A percentile compares a stretch with the other conserved stretches of the same genome.
These are phyloP conservation scores for Oscheius sp. DNA, from an alignment of 1,140 invertebrate genomes.

Conservation along the genomic window DNA sequence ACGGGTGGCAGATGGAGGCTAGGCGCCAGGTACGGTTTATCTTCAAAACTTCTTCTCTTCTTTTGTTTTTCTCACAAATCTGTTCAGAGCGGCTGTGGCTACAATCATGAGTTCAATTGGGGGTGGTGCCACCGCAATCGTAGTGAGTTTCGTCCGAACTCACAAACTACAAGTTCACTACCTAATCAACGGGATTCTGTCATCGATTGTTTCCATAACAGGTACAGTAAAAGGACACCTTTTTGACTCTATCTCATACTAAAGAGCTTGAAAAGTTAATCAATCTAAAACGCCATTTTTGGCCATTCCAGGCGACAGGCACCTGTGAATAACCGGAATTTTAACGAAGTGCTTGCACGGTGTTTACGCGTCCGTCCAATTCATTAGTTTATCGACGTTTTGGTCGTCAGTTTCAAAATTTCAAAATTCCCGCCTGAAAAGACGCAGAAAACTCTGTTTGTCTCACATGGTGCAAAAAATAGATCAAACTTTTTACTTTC, in stretches of 20 bases:
- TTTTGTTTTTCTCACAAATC: not conserved
- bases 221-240: conserved; percentile 66
- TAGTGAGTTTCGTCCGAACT: conserved; percentile 67
- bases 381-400: no score
- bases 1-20: conserved; percentile 77
- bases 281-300: no score
- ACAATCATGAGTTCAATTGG: conserved; percentile 84
- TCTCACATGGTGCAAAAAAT: no score
- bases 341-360: no score
- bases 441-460: no score
- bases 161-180: conserved; percentile 77
- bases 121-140: conserved; percentile 73
- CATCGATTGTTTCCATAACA: conserved; percentile 81
- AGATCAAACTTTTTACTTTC: no score
- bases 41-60: not conserved
- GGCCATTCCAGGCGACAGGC: no score
- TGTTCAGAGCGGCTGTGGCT: conserved; percentile 73
- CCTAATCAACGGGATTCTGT: conserved; percentile 83
- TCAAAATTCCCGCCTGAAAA: no score
- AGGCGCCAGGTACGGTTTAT: conserved; percentile 74
- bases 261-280: no score
- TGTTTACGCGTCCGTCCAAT: no score
- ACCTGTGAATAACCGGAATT: no score
- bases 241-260: not conserved
- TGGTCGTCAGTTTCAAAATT: no score